phyloP scores from a whole-genome alignment of 2,113 vertebrate species.

The Rhegmatorhina hoffmannsi region DNA sequence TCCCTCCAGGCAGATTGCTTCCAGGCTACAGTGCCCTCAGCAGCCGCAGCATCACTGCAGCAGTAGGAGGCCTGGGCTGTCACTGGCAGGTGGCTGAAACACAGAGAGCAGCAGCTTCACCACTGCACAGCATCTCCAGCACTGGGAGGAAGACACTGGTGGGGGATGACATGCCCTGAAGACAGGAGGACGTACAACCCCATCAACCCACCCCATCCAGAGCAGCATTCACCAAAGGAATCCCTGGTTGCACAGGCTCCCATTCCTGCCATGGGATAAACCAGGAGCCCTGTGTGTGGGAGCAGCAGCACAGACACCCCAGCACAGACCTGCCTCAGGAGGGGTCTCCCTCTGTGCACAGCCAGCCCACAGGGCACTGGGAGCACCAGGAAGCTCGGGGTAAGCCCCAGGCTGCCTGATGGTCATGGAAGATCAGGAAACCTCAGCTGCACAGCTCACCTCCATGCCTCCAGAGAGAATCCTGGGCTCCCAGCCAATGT shows the following conservation, averaged over 20 bases:
- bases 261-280: background rate
- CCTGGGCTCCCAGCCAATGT: background rate
- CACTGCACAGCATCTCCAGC: background rate
- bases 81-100: background rate
- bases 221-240: background rate
- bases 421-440: background rate
- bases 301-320: fast-evolving
- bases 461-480: background rate
- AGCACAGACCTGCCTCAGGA: fast-evolving
- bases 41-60: background rate
- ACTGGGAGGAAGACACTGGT: fast-evolving
- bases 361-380: background rate
- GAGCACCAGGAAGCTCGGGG: background rate
- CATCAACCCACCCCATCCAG: background rate
- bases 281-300: background rate
- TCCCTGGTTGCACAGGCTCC: background rate
- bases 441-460: background rate
- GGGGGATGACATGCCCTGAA: background rate
- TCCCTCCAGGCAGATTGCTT: background rate
- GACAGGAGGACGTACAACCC: background rate
- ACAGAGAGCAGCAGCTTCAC: background rate
- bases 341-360: background rate
- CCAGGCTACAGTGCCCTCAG: background rate
- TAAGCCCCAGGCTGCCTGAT: background rate
- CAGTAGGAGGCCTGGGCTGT: fast-evolving